Evolutionary conservation across 2,888 invertebrate genomes (phyloP), one percentile per base, ranked within the genome.

Genomic region (Gymnoscelis rufifasciata): DNA sequence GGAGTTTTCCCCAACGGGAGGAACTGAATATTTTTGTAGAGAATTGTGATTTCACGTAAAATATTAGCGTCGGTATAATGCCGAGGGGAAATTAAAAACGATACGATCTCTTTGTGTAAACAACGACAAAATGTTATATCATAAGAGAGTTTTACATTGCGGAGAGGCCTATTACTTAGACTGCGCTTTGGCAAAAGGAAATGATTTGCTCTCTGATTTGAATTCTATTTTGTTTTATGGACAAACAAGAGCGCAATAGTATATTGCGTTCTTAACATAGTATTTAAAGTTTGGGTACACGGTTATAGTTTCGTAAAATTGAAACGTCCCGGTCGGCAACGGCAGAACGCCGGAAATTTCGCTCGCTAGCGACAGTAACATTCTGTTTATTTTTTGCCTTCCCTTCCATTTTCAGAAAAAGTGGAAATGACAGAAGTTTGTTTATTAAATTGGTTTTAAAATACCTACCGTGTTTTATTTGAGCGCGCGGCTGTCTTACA

Each of bases 1-100:
- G 63, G 66, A 70, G 60, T 61, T 66, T 68, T 71, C 65, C 61
- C 62, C 59, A 63, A 64, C 54, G 62, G 66, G 60, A 66, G 60
- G 53, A 68, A 64, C 64, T 68, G 66, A 74, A 72, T 71, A 71
- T 72, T 71, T 72, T 70, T 60, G 60, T 57, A 58, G 57, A 64
- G 56, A 68, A 66, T 68, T 72, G 66, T 68, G 66, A 74, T 72
- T 66, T 70, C 72, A 74, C 71, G 74, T 71, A 76, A 78, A 77
- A 73, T 74, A 76, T 78, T 71, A 75, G 51, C 51, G 55, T 51
- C 70, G 64, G 73, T 68, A 69, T 70, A 74, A 76, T 76, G 66
- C 78, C 76, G 64, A 72, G 66, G 74, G 76, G 75, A 77, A 78
- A 78, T 78, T 78, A 77, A 75, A 49, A 77, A 65, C 60, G 69